phyloP scores from a whole-genome alignment of 2,113 vertebrate genomes.

The Sakesphorus luctuosus region DNA sequence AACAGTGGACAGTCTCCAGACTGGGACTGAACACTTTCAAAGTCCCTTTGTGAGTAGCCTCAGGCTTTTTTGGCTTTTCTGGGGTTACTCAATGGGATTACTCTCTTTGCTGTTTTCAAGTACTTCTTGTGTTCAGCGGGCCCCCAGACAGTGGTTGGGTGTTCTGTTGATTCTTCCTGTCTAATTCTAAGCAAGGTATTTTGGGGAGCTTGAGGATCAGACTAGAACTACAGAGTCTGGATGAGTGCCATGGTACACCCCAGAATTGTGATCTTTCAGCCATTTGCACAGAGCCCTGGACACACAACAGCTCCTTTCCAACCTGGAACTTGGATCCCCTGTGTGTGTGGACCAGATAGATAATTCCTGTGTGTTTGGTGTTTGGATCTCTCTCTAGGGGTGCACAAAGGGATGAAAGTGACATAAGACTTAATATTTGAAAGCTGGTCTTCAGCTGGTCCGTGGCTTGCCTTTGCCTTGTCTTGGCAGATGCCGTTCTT shows the following conservation, averaged over 20 bases:
- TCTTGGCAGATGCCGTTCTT: background rate
- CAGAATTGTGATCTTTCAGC: background rate
- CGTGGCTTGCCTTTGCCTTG: background rate
- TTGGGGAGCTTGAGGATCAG: background rate
- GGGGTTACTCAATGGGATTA: background rate
- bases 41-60: background rate
- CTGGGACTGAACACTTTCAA: background rate
- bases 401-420: background rate
- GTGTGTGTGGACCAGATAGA: background rate
- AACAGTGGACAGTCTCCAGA: background rate
- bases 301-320: background rate
- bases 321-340: background rate
- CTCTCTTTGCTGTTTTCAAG: background rate
- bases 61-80: background rate
- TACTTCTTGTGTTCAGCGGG: background rate
- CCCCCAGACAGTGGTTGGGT: fast-evolving
- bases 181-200: background rate
- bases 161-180: background rate
- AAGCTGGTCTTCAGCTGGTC: background rate
- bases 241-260: background rate
- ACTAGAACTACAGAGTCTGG: background rate
- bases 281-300: background rate
- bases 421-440: background rate
- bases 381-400: background rate
- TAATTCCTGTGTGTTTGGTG: background rate